Percentiles rank a stretch among this genome's conserved stretches.
Evolutionary conservation across 2,113 vertebrate species (phyloP).

Genomic region (Tylochromis polylepis): DNA sequence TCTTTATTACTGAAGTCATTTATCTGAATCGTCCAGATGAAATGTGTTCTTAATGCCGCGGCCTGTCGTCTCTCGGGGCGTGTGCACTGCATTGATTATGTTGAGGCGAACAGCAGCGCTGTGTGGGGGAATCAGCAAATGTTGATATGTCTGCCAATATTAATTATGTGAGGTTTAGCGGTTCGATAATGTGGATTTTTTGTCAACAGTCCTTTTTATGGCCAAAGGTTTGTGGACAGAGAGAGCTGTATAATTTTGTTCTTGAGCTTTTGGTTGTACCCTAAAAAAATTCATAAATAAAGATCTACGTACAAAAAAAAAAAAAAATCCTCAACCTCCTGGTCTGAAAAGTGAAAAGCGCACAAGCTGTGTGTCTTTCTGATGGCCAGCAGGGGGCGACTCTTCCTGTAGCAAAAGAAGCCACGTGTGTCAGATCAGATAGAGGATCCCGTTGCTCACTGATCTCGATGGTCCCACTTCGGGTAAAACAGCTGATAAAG

Average conservation of each 20-base stretch:
- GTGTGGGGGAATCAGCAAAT: neutral
- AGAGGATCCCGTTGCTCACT: too few species aligned
- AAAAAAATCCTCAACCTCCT: too few species aligned
- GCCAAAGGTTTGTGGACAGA: neutral
- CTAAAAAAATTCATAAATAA: neutral
- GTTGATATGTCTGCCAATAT: neutral
- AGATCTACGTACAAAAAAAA: neutral
- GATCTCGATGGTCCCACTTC: too few species aligned
- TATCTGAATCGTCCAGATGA: slow-evolving; percentile 8
- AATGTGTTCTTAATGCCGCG: neutral
- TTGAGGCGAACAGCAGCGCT: neutral
- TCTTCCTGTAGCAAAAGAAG: too few species aligned
- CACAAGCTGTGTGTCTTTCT: too few species aligned
- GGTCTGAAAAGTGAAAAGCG: too few species aligned
- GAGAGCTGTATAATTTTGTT: neutral
- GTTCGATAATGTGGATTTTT: neutral
- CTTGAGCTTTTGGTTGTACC: too few species aligned
- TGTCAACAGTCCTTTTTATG: neutral
- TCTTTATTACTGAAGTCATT: neutral
- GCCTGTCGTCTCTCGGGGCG: neutral
- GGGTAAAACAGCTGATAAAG: too few species aligned
- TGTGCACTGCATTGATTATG: neutral
- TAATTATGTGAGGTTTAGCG: neutral
- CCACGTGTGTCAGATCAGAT: too few species aligned
- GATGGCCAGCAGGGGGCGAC: too few species aligned